phyloP scores from a whole-genome alignment of 2,888 invertebrate genomes.

The Myopa tessellatipennis region DNA sequence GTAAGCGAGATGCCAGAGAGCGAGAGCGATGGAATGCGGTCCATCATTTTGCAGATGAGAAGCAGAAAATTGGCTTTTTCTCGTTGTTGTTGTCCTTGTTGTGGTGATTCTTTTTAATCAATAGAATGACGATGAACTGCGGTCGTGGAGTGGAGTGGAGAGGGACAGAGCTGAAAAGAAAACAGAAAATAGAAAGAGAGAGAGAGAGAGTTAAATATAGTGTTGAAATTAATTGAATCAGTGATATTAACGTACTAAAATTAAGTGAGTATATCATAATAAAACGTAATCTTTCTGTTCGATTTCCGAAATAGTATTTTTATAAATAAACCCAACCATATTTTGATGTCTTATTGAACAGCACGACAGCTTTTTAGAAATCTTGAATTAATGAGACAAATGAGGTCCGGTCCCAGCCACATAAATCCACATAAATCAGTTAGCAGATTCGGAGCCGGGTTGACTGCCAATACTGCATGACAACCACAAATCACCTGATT shows the following conservation, averaged over 20 bases:
- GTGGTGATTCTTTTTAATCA: slow-evolving; percentile 10
- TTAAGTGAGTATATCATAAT: too few species aligned
- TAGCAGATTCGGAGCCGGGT: neutral
- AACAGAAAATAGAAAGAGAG: slow-evolving; percentile 1
- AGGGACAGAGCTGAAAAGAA: slow-evolving; percentile 25
- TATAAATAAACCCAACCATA: neutral
- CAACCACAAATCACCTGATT: slow-evolving; percentile 6
- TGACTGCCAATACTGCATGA: neutral
- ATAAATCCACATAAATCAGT: slow-evolving; percentile 12
- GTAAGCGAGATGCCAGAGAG: slow-evolving; percentile 68
- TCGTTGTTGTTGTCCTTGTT: slow-evolving; percentile 31
- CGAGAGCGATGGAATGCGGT: slow-evolving; percentile 68
- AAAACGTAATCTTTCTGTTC: neutral
- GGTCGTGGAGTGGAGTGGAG: slow-evolving; percentile 21
- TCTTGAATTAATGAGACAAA: too few species aligned
- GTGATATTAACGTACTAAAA: too few species aligned
- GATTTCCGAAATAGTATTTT: neutral
- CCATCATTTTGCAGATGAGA: slow-evolving; percentile 64
- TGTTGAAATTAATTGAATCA: too few species aligned
- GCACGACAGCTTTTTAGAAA: too few species aligned
- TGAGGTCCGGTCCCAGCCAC: neutral
- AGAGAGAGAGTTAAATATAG: neutral
- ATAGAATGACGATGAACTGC: neutral
- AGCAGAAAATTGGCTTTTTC: slow-evolving; percentile 13
- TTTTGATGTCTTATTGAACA: neutral